Base-by-base conservation (phyloP, 1,140 invertebrate species). In the Drosophila pseudoobscura region DNA sequence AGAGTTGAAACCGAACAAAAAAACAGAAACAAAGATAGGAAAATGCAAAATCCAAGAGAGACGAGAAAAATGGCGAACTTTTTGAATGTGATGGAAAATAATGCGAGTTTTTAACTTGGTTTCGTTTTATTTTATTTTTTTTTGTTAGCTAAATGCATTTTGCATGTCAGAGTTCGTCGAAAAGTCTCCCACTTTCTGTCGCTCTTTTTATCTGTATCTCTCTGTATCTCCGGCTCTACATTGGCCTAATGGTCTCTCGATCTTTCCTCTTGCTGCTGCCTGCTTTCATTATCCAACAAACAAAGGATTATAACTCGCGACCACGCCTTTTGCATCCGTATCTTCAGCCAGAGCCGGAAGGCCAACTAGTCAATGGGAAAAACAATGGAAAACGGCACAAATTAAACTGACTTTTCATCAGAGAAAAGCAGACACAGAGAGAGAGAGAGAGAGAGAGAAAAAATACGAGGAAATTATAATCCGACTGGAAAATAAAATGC, bases 101-200 rank as follows among this genome's bases (percentile, higher is more conserved):
- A 85, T 85, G 83, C 75, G 82, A 88, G 82, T 85, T 85, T 87
- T 78, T 85, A 87, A 85, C 82, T 88, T 88, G 59, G 52, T 70
- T 75, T 70, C 24, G 17, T 17, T 17, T 17, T 17, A 0, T 17
- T 1, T 17, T 20, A 0, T 2, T 20, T 20, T 20, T 20, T 20
- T 20, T 20, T 74, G 58, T 85, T 78, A 43, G 64, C 66, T 62
- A 87, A 85, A 85, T 85, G 82, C 82, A 82, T 75, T 85, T 87
- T 87, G 78, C 82, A 82, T 85, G 82, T 82, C 82, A 70, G 75
- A 79, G 66, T 69, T 70, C 66, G 79, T 65, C 80, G 73, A 22
- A 22, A 75, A 70, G 35, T 50, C 68, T 64, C 47, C 35, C 52
- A 41, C 65, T 75, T 73, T 61, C 50, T 26, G 17, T 17, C 17